Evolutionary conservation across 2,888 invertebrate genomes (phyloP).

Genomic region (Autographa gamma): DNA sequence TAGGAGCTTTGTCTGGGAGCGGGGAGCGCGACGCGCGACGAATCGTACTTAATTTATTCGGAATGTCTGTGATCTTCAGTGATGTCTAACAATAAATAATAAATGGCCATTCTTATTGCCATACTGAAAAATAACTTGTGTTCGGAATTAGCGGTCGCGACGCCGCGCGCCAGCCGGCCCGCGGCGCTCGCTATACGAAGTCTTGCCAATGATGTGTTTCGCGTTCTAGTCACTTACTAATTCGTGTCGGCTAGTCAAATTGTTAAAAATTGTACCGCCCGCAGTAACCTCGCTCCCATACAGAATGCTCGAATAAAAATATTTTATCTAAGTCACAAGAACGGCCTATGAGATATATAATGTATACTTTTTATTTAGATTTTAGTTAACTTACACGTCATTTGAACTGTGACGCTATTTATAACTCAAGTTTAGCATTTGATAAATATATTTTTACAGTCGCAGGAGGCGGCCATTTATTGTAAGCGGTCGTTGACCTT

Average conservation of each 20-base stretch:
- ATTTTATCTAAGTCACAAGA: slow-evolving; percentile 80
- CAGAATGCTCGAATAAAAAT: slow-evolving; percentile 53
- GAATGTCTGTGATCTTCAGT: slow-evolving; percentile 72
- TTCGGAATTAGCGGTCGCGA: slow-evolving; percentile 52
- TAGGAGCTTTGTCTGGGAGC: slow-evolving; percentile 48
- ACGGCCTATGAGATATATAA: slow-evolving; percentile 81
- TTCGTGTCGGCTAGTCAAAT: slow-evolving; percentile 87
- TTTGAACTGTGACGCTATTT: slow-evolving; percentile 74
- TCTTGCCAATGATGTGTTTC: slow-evolving; percentile 85
- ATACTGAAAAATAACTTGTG: slow-evolving; percentile 60
- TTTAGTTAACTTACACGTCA: slow-evolving; percentile 67
- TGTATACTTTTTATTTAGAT: slow-evolving; percentile 78
- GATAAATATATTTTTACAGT: slow-evolving; percentile 67
- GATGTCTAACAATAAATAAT: slow-evolving; percentile 56
- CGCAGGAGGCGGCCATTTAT: slow-evolving; percentile 70
- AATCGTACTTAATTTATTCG: slow-evolving; percentile 68
- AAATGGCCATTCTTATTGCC: slow-evolving; percentile 68
- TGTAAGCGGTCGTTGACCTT: slow-evolving; percentile 67
- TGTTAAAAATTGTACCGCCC: slow-evolving; percentile 47
- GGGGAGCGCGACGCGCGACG: slow-evolving; percentile 39
- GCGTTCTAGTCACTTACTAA: slow-evolving; percentile 86
- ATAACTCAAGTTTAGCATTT: slow-evolving; percentile 81
- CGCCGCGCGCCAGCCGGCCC: slow-evolving; percentile 6
- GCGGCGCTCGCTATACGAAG: slow-evolving; percentile 63
- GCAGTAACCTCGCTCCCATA: slow-evolving; percentile 48